Evolutionary conservation across 1,140 invertebrate species (phyloP), one percentile per base, ranked within the genome.

Genomic region (Drosophila pandora): DNA sequence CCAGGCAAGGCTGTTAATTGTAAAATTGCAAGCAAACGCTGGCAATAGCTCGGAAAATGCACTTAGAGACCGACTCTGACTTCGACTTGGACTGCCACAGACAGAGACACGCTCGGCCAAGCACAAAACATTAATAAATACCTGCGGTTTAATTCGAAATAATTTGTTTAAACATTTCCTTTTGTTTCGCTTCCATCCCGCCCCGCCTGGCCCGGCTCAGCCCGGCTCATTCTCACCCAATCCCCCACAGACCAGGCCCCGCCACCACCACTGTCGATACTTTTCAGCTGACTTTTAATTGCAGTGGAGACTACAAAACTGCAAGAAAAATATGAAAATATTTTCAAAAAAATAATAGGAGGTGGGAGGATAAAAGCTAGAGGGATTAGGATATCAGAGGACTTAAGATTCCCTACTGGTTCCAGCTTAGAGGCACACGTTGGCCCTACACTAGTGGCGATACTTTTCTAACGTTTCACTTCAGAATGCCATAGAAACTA

Each of bases 81-180:
- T 61, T 64, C 55, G 32, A 32, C 32, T 32, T 7, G 49, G 45
- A 53, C 39, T 13, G 39, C 41, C 48, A 75, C 41, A 68, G 17
- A 17, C 37, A 60, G 45, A 45, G 58, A 69, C 58, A 83, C 76
- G 83, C 83, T 87, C 67, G 63, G 83, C 79, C 79, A 75, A 87
- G 83, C 83, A 75, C 83, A 87, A 87, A 87, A 87, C 83, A 87
- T 87, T 87, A 87, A 87, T 87, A 87, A 87, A 87, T 87, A 87
- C 83, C 79, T 88, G 83, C 83, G 79, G 83, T 88, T 87, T 87
- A 87, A 87, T 87, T 82, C 76, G 76, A 87, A 87, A 87, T 87
- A 87, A 87, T 87, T 87, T 87, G 83, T 88, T 87, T 87, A 87
- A 87, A 87, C 83, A 87, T 87, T 88, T 88, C 83, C 83, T 88